These are phyloP conservation scores for Trichoplusia ni DNA, from an alignment of 1,140 invertebrate genomes.

Conservation along the genomic window DNA sequence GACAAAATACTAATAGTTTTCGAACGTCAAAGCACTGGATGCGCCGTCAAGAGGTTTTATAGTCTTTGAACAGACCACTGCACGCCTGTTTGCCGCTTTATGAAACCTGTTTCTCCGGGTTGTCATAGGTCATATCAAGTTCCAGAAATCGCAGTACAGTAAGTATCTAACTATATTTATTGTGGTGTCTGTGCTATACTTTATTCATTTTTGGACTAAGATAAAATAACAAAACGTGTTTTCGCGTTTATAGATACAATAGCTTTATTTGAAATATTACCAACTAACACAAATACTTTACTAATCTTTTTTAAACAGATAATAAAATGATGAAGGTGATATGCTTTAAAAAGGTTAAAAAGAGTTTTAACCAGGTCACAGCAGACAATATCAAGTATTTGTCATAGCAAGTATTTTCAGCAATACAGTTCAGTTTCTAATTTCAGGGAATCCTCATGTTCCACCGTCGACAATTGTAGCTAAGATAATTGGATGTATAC, in stretches of 20 bases:
- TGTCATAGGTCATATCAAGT: constrained; percentile 69
- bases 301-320: no score
- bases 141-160: constrained; percentile 78
- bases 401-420: neutral
- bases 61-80: no score
- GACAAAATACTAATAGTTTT: no score
- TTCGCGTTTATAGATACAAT: no score
- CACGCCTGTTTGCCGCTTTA: constrained; percentile 80
- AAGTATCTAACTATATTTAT: constrained; percentile 56
- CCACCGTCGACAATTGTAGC: constrained; percentile 82
- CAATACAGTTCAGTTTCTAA: neutral
- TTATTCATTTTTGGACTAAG: neutral
- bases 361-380: no score
- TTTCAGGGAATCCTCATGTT: constrained; percentile 81
- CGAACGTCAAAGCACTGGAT: no score
- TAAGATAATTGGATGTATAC: constrained; percentile 80
- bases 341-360: no score
- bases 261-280: no score
- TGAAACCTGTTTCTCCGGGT: constrained; percentile 69
- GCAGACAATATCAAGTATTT: neutral
- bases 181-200: constrained; percentile 2
- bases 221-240: no score
- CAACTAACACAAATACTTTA: no score
- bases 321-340: no score
- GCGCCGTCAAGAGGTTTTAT: no score